Percentiles rank a stretch among this genome's conserved stretches.
These are phyloP conservation scores for Nymphicus hollandicus DNA, from an alignment of 2,113 vertebrate genomes.

Conservation along the genomic window DNA sequence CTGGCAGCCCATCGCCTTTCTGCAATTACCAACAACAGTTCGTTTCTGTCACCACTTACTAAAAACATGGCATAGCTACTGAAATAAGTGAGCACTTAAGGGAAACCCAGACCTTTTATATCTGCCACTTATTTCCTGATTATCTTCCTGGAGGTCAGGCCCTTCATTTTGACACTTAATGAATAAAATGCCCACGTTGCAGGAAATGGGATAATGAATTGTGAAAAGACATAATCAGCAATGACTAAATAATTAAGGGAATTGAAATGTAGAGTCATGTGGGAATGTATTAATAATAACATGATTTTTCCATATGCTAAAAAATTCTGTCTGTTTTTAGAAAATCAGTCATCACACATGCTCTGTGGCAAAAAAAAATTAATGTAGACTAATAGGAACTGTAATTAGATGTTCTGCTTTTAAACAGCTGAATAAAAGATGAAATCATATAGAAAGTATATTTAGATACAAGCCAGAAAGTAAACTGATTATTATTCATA, in stretches of 20 bases:
- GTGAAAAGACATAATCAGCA: conserved; percentile 83
- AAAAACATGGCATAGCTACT: conserved; percentile 35
- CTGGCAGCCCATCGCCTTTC: conserved; percentile 1
- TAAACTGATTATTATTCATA: conserved; percentile 85
- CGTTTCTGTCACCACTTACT: conserved; percentile 15
- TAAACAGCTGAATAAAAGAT: conserved; percentile 85
- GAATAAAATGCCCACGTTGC: conserved; percentile 77
- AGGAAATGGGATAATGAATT: conserved; percentile 81
- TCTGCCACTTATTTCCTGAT: conserved; percentile 73
- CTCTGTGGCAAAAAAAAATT: conserved; percentile 66
- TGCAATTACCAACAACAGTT: neutral
- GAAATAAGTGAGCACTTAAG: conserved; percentile 66
- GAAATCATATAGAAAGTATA: conserved; percentile 85
- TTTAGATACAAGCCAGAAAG: conserved; percentile 82
- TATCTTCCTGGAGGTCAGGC: conserved; percentile 73
- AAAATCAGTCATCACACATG: conserved; percentile 77
- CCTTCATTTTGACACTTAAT: conserved; percentile 80
- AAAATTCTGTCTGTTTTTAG: conserved; percentile 76
- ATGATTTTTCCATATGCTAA: conserved; percentile 82
- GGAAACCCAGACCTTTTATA: conserved; percentile 69
- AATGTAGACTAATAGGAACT: conserved; percentile 80
- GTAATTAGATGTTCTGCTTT: conserved; percentile 83
- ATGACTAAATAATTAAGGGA: conserved; percentile 82
- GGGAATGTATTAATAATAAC: conserved; percentile 82
- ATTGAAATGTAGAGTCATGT: conserved; percentile 81